These are phyloP conservation scores for Malurus leucopterus DNA, from an alignment of 2,797 vertebrate species.

Conservation along the genomic window DNA sequence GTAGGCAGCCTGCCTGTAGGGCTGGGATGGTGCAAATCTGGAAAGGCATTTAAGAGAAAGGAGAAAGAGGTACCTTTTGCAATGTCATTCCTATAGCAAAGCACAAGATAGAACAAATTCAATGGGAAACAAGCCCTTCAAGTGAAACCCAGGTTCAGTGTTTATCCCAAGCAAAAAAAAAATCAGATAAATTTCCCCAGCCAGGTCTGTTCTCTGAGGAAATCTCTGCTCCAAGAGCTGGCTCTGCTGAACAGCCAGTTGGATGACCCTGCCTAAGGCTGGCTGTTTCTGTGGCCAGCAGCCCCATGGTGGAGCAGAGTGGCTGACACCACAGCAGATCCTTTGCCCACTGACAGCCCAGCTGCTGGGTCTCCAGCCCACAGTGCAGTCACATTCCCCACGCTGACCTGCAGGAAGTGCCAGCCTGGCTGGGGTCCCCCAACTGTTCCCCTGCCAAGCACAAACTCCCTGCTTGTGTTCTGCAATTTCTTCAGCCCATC, in stretches of 20 bases:
- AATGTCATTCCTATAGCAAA: conserved; percentile 33
- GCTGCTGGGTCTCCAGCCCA: background rate
- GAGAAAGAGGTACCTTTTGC: conserved; percentile 12
- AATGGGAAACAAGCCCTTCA: background rate
- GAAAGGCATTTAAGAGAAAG: conserved; percentile 33
- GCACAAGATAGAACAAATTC: conserved; percentile 14
- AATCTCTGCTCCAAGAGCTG: background rate
- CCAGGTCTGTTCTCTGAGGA: background rate
- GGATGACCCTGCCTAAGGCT: background rate
- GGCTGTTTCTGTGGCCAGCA: background rate
- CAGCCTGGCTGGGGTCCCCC: background rate
- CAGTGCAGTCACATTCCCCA: background rate
- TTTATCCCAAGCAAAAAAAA: background rate
- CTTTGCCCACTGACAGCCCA: background rate
- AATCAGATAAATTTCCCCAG: background rate
- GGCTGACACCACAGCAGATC: background rate
- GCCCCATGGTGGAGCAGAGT: background rate
- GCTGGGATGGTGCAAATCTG: conserved; percentile 32
- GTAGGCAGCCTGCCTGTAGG: conserved; percentile 43
- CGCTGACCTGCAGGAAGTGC: background rate
- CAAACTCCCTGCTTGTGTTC: background rate
- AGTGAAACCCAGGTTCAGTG: background rate
- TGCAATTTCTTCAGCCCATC: background rate
- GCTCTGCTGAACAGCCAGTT: background rate
- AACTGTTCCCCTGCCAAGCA: background rate